phyloP scores from a whole-genome alignment of 2,113 vertebrate genomes.

The Laticauda colubrina region DNA sequence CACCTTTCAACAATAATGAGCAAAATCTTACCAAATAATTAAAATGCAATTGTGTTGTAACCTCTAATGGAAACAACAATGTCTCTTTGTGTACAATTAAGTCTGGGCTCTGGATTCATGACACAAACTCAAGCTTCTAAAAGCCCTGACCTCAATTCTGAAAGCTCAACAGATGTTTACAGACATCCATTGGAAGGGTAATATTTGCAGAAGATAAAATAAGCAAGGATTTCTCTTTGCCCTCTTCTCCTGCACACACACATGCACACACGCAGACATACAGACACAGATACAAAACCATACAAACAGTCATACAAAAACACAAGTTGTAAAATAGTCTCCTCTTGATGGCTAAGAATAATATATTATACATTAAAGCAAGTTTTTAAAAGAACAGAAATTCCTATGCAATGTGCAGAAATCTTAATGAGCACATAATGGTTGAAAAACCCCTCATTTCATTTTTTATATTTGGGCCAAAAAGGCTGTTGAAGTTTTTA shows the following conservation, averaged over 20 bases:
- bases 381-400: background rate
- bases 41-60: conserved; percentile 69
- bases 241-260: conserved; percentile 18
- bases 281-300: conserved; percentile 1
- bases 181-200: conserved; percentile 51
- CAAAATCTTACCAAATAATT: conserved; percentile 68
- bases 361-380: conserved; percentile 34
- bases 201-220: conserved; percentile 45
- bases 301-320: conserved; percentile 32
- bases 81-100: conserved; percentile 71
- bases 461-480: background rate
- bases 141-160: conserved; percentile 68
- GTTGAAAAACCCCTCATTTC: conserved; percentile 27
- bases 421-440: conserved; percentile 35
- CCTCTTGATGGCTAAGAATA: conserved; percentile 41
- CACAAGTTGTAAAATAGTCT: conserved; percentile 56
- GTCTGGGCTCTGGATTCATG: conserved; percentile 65
- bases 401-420: conserved; percentile 40
- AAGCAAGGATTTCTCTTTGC: conserved; percentile 39
- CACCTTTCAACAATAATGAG: conserved; percentile 25
- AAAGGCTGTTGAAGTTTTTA: background rate
- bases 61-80: conserved; percentile 67
- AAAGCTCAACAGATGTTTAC: conserved; percentile 59
- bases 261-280: background rate
- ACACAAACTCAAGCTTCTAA: conserved; percentile 66